Base-by-base conservation (phyloP, 2,888 invertebrate genomes). In the Creontiades dilutus region DNA sequence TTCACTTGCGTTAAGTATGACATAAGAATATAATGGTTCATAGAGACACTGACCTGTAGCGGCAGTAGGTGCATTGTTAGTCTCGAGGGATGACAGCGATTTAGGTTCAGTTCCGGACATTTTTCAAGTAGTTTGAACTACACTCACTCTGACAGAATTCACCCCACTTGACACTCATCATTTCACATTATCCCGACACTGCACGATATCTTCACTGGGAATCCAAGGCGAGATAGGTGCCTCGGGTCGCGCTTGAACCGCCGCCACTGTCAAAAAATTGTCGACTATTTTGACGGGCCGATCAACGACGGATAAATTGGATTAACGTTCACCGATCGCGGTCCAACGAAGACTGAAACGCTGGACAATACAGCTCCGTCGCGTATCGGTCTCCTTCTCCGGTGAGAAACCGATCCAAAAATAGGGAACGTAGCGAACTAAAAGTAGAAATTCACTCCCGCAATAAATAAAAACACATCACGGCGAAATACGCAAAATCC, bases 81-180 rank as follows among this genome's bases (percentile, higher is more conserved):
- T 48, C 75, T 76, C 68, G n/a, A 78, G 48, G 37, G 88, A 52
- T 55, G 88, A 27, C 78, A 78, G 75, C 14, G 82, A 86, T 55
- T 91, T 90, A 23, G 84, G 52, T 81, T 90, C 90, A 90, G 76
- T 88, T 80, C 86, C 91, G 57, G 91, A 91, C 91, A 91, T 91
- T 90, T 91, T 91, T 89, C 87, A 47, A 85, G 55, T 55, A 84
- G 89, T 90, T 90, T 19, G 48, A 86, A 76, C 89, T n/a, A 89
- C 80, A 89, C 46, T 46, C 91, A 78, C 78, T 16, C 82, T 89
- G 84, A 47, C 52, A 52, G 27, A 55, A 27, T 46, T 52, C 84
- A 84, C 76, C 61, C 61, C 48, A 82, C 46, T 84, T 48, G 68
- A 55, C 84, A 84, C 61, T 46, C 89, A 89, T 82, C 81, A 81